phyloP scores from a whole-genome alignment of 2,113 vertebrate species.

The Daphoenositta chrysoptera region DNA sequence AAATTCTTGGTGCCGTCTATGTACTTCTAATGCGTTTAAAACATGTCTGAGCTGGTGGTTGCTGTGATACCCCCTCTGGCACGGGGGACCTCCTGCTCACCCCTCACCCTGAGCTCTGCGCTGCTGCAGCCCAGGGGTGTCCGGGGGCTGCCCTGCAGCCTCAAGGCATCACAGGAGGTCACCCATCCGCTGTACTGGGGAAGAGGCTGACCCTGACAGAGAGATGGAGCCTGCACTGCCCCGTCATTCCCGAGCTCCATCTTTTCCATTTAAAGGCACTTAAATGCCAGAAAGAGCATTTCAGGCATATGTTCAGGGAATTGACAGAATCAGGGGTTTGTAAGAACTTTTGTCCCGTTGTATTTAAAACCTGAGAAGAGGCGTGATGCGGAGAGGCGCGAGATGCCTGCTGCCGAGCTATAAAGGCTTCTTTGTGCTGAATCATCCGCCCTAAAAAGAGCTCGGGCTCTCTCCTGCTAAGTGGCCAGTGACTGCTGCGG shows the following conservation, averaged over 20 bases:
- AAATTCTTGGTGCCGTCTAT: background rate
- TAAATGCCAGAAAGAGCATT: background rate
- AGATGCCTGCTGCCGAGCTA: background rate
- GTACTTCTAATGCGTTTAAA: background rate
- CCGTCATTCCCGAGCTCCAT: background rate
- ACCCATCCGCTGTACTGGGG: background rate
- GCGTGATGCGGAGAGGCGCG: background rate
- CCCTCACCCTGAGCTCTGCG: too few relatives aligned
- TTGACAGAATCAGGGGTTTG: background rate
- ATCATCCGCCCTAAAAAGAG: background rate
- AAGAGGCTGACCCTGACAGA: background rate
- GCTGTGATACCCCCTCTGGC: background rate
- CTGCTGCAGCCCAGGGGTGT: background rate
- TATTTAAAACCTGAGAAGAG: slow-evolving; percentile 3
- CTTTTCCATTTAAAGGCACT: background rate
- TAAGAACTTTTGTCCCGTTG: background rate
- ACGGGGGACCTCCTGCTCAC: background rate
- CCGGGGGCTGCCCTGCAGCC: background rate
- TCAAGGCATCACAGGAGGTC: accelerated
- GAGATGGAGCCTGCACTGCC: background rate
- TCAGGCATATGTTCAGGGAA: background rate
- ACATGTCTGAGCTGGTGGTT: background rate
- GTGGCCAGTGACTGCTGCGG: background rate
- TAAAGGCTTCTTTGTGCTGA: slow-evolving; percentile 5
- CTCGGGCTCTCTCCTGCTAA: background rate